Conservation (phyloP, 2,113 vertebrate species). For the Anser cygnoides region DNA sequence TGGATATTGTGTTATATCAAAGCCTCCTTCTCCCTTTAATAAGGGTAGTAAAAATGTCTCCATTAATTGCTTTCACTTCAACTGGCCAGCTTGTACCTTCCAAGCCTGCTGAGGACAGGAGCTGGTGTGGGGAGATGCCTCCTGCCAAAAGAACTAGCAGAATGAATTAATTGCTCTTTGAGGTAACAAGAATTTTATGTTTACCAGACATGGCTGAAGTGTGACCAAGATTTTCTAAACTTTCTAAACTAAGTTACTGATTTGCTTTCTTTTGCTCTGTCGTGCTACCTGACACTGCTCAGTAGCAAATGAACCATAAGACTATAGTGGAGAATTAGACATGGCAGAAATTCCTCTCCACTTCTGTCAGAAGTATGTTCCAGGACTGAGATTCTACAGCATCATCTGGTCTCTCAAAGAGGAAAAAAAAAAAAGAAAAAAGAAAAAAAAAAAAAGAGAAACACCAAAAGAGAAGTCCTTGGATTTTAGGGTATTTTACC, state of each 20-base stretch:
- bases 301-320: neutral
- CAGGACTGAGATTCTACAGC: neutral
- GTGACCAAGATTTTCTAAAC: neutral
- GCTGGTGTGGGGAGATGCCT: neutral
- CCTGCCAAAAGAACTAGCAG: neutral
- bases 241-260: neutral
- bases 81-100: neutral
- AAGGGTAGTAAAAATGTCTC: slow-evolving; percentile 52
- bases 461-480: neutral
- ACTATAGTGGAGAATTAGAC: neutral
- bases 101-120: neutral
- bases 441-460: neutral
- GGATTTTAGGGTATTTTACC: neutral
- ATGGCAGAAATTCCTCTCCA: neutral
- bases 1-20: slow-evolving; percentile 68
- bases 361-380: neutral
- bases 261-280: neutral
- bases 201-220: neutral
- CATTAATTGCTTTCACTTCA: slow-evolving; percentile 43
- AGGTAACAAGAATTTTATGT: neutral
- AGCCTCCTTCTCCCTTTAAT: slow-evolving; percentile 50
- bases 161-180: neutral
- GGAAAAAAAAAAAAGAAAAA: slow-evolving; percentile 15
- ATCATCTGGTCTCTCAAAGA: neutral
- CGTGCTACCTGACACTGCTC: neutral